Evolutionary conservation across 2,113 vertebrate genomes (phyloP).

Genomic region (Ceyx margarethae): DNA sequence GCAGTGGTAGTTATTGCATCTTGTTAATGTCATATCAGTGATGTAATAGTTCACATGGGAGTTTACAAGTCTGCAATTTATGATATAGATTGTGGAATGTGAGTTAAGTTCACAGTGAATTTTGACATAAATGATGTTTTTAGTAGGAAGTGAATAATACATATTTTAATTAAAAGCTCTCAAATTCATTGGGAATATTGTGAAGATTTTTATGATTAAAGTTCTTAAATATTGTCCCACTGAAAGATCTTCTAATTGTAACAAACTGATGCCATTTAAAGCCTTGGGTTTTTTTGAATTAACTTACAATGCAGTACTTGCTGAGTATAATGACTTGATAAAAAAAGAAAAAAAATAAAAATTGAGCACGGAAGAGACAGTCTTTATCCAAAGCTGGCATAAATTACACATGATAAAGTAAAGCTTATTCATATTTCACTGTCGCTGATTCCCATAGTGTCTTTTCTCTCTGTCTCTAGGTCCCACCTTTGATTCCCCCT

Average conservation of each 20-base stretch:
- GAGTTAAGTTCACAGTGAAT: background rate
- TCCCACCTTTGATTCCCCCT: background rate
- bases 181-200: background rate
- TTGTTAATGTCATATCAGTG: background rate
- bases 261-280: background rate
- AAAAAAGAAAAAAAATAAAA: background rate
- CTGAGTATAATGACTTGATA: background rate
- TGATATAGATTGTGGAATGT: background rate
- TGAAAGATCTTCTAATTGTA: background rate
- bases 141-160: background rate
- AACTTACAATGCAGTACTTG: background rate
- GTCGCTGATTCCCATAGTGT: background rate
- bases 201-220: background rate
- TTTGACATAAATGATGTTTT: background rate
- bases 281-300: background rate
- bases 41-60: background rate
- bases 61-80: background rate
- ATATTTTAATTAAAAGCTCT: background rate
- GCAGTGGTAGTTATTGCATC: background rate
- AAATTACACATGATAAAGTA: background rate
- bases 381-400: background rate
- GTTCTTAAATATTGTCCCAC: background rate
- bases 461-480: background rate
- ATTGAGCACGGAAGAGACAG: background rate
- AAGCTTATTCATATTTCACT: background rate